Evolutionary conservation across 1,140 invertebrate species (phyloP).

Genomic region (Leguminivora glycinivorella): DNA sequence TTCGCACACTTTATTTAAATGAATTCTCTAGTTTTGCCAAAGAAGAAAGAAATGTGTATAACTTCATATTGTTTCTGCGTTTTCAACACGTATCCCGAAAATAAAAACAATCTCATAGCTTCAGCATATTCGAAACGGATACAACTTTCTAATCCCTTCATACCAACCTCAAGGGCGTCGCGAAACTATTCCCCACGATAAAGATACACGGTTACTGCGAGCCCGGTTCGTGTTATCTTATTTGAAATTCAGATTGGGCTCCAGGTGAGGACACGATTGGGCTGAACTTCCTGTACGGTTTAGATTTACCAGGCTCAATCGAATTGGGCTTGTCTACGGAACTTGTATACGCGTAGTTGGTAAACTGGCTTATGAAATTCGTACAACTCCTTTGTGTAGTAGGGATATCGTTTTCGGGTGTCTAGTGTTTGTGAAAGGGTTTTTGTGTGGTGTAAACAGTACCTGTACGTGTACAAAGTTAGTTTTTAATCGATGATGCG

Average conservation of each 20-base stretch:
- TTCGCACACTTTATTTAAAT: too few relatives aligned
- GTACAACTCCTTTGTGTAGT: slow-evolving; percentile 27
- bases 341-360: slow-evolving; percentile 43
- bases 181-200: slow-evolving; percentile 55
- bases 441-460: not conserved
- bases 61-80: too few relatives aligned
- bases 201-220: slow-evolving; percentile 52
- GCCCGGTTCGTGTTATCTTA: slow-evolving; percentile 60
- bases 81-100: too few relatives aligned
- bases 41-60: too few relatives aligned
- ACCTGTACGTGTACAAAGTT: not conserved
- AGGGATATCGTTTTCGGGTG: slow-evolving; percentile 7
- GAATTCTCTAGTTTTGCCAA: too few relatives aligned
- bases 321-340: slow-evolving; percentile 51
- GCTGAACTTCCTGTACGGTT: slow-evolving; percentile 63
- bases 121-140: not conserved
- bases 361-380: slow-evolving; percentile 52
- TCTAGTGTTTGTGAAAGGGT: not conserved
- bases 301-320: slow-evolving; percentile 64
- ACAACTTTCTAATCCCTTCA: slow-evolving; percentile 13
- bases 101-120: too few relatives aligned
- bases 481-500: not conserved
- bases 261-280: slow-evolving; percentile 65
- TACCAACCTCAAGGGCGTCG: not conserved
- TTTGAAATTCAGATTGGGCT: slow-evolving; percentile 72